phyloP scores from a whole-genome alignment of 2,113 vertebrate genomes.

The Casuarius casuarius region DNA sequence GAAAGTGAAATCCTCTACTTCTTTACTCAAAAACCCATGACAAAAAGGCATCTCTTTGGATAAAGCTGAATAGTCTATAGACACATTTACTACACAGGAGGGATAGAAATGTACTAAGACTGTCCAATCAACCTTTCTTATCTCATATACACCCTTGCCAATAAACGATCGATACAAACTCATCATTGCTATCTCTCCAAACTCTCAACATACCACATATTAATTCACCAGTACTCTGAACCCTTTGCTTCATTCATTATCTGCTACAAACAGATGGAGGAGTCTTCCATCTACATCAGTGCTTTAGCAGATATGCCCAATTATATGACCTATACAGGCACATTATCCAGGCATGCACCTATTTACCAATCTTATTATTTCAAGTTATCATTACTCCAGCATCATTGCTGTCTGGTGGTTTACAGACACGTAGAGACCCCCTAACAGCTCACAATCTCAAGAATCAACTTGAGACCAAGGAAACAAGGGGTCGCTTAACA shows the following conservation, averaged over 20 bases:
- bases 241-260: background rate
- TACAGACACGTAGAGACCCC: background rate
- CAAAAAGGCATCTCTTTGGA: background rate
- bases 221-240: background rate
- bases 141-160: background rate
- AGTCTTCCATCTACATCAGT: constrained; percentile 34
- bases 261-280: constrained; percentile 27
- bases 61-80: background rate
- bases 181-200: constrained; percentile 23
- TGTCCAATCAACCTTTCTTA: background rate
- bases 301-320: background rate
- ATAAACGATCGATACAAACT: background rate
- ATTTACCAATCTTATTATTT: background rate
- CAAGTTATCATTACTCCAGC: background rate
- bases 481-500: background rate
- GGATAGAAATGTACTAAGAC: background rate
- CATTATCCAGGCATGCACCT: background rate
- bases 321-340: background rate
- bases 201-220: background rate
- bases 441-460: background rate
- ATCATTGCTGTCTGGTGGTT: background rate
- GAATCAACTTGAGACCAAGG: background rate
- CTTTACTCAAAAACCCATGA: background rate
- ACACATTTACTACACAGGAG: background rate
- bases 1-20: constrained; percentile 19